Evolutionary conservation across 1,140 invertebrate genomes (phyloP).

Genomic region (Sarcophaga bullata): DNA sequence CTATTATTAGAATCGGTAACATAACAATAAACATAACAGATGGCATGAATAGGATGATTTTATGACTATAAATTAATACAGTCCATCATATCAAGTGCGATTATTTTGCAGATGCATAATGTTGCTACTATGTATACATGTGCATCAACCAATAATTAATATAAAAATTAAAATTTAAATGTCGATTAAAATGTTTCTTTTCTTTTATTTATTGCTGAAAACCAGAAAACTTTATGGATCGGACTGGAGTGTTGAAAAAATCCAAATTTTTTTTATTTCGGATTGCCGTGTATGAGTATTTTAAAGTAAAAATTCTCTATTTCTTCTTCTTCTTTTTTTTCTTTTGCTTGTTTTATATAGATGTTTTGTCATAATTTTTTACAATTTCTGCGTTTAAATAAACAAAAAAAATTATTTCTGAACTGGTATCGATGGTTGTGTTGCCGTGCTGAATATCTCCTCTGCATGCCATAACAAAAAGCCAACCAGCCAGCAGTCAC

Average conservation of each 20-base stretch:
- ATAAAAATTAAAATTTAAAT: not conserved
- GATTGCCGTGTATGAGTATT: no score
- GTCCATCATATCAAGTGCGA: no score
- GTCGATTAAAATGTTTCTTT: not conserved
- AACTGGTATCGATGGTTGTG: not conserved
- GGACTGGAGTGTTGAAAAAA: not conserved
- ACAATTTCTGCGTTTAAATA: not conserved
- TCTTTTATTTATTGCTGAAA: not conserved
- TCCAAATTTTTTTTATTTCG: not conserved
- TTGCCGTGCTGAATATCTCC: slow-evolving; percentile 1
- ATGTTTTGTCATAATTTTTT: not conserved
- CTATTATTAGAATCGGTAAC: not conserved
- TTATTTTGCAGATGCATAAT: no score
- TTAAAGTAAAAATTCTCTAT: no score
- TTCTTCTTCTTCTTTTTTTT: no score
- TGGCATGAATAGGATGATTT: not conserved
- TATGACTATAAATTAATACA: not conserved
- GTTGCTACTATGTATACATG: no score
- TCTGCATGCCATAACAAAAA: no score
- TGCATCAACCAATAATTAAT: no score
- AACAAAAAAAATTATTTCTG: slow-evolving; percentile 1
- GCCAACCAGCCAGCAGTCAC: not conserved
- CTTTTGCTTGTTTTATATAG: no score
- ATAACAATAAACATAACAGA: not conserved
- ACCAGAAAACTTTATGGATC: not conserved